Evolutionary conservation across 1,140 invertebrate species (phyloP).

Genomic region (Micrasema longulum): DNA sequence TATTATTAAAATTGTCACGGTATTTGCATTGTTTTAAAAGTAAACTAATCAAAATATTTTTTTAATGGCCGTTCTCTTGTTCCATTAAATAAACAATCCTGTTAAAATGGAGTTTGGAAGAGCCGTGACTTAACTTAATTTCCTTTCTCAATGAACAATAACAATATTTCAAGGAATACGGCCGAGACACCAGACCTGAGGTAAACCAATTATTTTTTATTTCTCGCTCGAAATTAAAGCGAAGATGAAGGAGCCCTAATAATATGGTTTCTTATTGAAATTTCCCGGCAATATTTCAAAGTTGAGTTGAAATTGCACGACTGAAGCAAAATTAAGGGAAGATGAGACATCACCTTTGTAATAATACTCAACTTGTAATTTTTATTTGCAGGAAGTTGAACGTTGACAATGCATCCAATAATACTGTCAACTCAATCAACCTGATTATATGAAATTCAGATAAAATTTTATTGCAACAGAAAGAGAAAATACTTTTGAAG

Average conservation of each 20-base stretch:
- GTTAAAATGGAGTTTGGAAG: not conserved
- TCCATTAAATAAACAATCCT: not conserved
- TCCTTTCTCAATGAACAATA: conserved; percentile 2
- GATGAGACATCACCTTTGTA: not conserved
- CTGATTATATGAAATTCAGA: no score
- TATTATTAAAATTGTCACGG: not conserved
- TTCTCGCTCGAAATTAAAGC: conserved; percentile 5
- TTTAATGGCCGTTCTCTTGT: not conserved
- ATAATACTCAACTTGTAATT: not conserved
- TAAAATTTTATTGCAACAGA: no score
- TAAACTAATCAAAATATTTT: no score
- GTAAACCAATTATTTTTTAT: conserved; percentile 13
- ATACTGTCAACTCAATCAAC: no score
- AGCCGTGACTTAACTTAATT: not conserved
- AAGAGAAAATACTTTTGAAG: no score
- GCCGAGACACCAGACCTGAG: not conserved
- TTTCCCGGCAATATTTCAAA: not conserved
- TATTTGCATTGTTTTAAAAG: no score
- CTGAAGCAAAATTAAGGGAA: not conserved
- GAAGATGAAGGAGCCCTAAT: not conserved
- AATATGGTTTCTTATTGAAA: conserved; percentile 1
- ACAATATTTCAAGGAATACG: conserved; percentile 2
- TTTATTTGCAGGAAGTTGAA: no score
- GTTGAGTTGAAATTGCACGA: conserved; percentile 1
- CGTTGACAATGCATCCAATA: no score